Evolutionary conservation across 2,797 vertebrate species (phyloP).

Genomic region (Xenops minutus): DNA sequence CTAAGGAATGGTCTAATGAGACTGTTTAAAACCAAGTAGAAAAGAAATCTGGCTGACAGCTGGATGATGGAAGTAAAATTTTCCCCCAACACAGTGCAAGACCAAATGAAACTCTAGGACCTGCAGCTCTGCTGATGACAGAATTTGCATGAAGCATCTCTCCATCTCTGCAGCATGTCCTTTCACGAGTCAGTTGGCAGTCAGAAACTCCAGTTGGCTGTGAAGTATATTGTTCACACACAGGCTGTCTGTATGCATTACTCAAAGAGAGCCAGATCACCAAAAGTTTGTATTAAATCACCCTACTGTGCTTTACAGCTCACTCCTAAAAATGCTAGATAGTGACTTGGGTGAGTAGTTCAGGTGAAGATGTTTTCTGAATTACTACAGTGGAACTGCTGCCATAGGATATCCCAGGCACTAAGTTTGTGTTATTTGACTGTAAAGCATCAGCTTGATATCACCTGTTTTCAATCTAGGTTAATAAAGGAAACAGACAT

Average conservation of each 20-base stretch:
- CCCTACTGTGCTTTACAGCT: background rate
- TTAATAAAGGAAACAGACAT: background rate
- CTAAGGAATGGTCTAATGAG: background rate
- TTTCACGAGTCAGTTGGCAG: fast-evolving
- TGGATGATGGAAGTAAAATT: background rate
- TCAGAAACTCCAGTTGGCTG: background rate
- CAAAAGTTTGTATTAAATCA: background rate
- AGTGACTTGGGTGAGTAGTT: background rate
- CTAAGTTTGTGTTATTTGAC: background rate
- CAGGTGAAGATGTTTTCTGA: background rate
- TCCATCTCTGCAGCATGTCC: background rate
- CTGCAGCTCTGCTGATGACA: fast-evolving
- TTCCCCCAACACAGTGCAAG: background rate
- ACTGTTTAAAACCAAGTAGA: background rate
- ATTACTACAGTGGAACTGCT: background rate
- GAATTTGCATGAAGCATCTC: background rate
- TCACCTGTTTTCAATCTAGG: background rate
- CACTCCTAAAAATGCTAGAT: background rate
- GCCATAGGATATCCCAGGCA: background rate
- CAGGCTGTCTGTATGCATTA: background rate
- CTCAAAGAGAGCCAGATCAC: background rate
- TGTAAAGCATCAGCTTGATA: background rate
- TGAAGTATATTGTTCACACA: background rate
- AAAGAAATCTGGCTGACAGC: background rate
- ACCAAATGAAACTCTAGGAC: background rate